These are phyloP conservation scores for Toxotes chatareus DNA, from an alignment of 2,113 vertebrate species.

Conservation along the genomic window DNA sequence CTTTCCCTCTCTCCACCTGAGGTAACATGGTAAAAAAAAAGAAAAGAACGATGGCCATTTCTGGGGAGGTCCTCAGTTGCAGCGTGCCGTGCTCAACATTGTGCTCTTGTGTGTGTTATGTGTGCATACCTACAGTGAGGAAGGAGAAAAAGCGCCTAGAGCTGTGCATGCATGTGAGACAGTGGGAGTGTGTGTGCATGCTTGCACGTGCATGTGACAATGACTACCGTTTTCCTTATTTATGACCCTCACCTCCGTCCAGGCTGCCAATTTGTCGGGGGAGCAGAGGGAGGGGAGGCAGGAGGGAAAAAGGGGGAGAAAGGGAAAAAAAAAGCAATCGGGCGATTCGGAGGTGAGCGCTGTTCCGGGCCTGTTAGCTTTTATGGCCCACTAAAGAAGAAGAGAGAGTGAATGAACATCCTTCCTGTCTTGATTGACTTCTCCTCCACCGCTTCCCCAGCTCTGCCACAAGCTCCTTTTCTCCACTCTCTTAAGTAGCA, in stretches of 20 bases:
- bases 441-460: slow-evolving; percentile 51
- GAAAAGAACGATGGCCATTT: slow-evolving; percentile 46
- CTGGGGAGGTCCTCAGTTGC: slow-evolving; percentile 57
- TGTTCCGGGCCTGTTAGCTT: slow-evolving; percentile 80
- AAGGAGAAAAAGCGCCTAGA: slow-evolving; percentile 54
- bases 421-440: slow-evolving; percentile 75
- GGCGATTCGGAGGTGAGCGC: slow-evolving; percentile 74
- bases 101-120: slow-evolving; percentile 20
- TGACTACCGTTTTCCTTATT: slow-evolving; percentile 81
- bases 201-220: slow-evolving; percentile 49
- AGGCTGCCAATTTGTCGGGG: slow-evolving; percentile 75
- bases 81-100: neutral
- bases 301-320: neutral
- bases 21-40: slow-evolving; percentile 45
- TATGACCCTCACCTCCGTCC: slow-evolving; percentile 82
- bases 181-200: slow-evolving; percentile 18
- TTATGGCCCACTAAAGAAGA: slow-evolving; percentile 81
- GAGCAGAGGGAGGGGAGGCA: slow-evolving; percentile 34
- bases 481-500: slow-evolving; percentile 67
- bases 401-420: slow-evolving; percentile 75
- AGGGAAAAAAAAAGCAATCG: slow-evolving; percentile 58
- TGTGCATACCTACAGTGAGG: slow-evolving; percentile 5
- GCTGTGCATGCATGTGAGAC: slow-evolving; percentile 53
- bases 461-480: slow-evolving; percentile 57
- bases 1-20: slow-evolving; percentile 62